Evolutionary conservation across 1,140 invertebrate species (phyloP), one percentile per base, ranked within the genome.

Genomic region (Cheumatopsyche charites): DNA sequence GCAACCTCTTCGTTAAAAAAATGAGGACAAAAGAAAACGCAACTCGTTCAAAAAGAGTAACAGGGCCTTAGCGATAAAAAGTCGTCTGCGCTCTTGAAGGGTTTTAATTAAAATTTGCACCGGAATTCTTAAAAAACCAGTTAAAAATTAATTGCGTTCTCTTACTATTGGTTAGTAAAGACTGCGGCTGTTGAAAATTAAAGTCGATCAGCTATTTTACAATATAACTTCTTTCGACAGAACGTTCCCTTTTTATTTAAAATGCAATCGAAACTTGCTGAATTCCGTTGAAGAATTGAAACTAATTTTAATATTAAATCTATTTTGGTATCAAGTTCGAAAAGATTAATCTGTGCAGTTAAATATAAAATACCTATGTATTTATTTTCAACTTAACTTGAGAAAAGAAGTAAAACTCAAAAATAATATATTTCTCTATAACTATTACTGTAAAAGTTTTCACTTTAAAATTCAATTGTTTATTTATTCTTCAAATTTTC

Each of bases 51-150:
- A 17, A 17, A 52, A 52, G 19, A 12, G 47, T 17, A 17, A 52
- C 47, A 19, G 19, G 19, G 19, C 47, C 19, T 19, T 7, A 52
- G 4, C 47, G 7, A 52, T 52, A 52, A 52, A 52, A 17, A n/a
- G 47, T 52, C 45, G 12, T 17, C 19, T 13, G 13, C 15, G 19
- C 47, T 19, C 13, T 15, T 17, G 15, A 17, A 17, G 47, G 19
- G 19, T 52, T 52, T 52, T 52, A 52, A 52, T 52, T 52, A 52
- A 52, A 52, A 52, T 52, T 52, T 52, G 15, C 47, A 52, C 47
- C 13, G 47, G 47, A 52, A 52, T 52, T 52, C 47, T 52, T 52
- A 52, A 52, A 52, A 52, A 52, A 15, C 19, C 47, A 52, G 47
- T 52, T 52, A 52, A 52, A 52, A 47, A 52, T 52, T 52, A 52